These are phyloP conservation scores for Portunus trituberculatus DNA, from an alignment of 1,140 invertebrate genomes.

Conservation along the genomic window DNA sequence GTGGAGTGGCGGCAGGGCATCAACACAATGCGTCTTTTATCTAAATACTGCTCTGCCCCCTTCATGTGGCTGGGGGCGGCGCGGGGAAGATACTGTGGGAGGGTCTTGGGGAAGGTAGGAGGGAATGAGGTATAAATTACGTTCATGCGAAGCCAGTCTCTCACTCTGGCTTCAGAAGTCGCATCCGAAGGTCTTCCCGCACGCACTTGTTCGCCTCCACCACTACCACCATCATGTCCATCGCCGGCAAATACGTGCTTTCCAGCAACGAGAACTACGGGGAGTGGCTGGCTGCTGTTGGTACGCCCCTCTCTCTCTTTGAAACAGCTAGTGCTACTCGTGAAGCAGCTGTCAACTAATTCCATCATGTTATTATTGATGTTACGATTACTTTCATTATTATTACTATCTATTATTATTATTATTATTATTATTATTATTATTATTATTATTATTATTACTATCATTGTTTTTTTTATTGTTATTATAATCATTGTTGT, in stretches of 20 bases:
- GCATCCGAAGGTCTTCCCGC: not conserved
- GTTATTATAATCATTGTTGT: no score
- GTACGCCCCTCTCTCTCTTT: conserved; percentile 30
- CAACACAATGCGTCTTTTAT: not conserved
- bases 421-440: no score
- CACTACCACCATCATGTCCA: conserved; percentile 52
- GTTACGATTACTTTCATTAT: no score
- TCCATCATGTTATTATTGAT: no score
- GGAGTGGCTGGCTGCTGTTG: conserved; percentile 61
- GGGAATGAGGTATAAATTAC: not conserved
- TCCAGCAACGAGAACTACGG: conserved; percentile 54
- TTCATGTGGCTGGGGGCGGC: not conserved
- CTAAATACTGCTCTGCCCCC: not conserved
- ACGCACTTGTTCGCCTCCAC: no score
- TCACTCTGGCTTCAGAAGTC: conserved; percentile 22
- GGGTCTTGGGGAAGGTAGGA: no score
- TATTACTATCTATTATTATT: no score
- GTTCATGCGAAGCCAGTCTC: not conserved
- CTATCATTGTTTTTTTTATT: no score
- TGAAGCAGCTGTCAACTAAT: no score
- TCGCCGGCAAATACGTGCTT: conserved; percentile 53
- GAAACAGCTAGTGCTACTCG: no score
- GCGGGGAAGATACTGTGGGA: no score
- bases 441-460: no score
- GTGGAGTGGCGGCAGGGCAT: not conserved